Conservation (phyloP, 2,888 invertebrate species). For the Orthonevra nobilis region DNA sequence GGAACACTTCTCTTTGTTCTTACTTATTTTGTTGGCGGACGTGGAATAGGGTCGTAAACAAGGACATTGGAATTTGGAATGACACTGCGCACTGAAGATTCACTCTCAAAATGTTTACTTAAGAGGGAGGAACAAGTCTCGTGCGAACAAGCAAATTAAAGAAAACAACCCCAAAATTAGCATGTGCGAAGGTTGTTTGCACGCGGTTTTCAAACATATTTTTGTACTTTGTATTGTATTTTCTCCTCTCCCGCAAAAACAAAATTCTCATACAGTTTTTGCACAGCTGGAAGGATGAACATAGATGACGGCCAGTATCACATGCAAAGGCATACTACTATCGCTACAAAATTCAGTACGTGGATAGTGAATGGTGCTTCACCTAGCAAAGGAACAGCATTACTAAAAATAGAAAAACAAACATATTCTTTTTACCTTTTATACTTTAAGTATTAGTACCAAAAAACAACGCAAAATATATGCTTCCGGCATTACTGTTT, state of each 20-base stretch:
- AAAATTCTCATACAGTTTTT: conserved; percentile 32
- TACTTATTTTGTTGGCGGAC: conserved; percentile 4
- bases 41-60: conserved; percentile 46
- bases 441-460: conserved; percentile 13
- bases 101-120: conserved; percentile 24
- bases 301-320: conserved; percentile 20
- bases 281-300: conserved; percentile 64
- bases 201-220: conserved; percentile 33
- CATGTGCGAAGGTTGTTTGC: conserved; percentile 60
- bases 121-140: conserved; percentile 41
- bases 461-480: conserved; percentile 4
- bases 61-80: conserved; percentile 67
- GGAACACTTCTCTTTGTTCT: conserved; percentile 11
- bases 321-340: conserved; percentile 22
- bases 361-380: conserved; percentile 58
- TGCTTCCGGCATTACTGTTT: no score
- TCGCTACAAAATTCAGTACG: conserved; percentile 37
- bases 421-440: conserved; percentile 13
- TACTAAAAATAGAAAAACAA: conserved; percentile 57
- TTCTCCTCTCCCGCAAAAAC: conserved; percentile 39
- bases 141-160: conserved; percentile 34
- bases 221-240: no score
- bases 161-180: conserved; percentile 52
- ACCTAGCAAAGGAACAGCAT: conserved; percentile 43
- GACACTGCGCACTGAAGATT: conserved; percentile 50